Base-by-base conservation (phyloP, 35 echinoderm and acorn worm species). In the Acanthaster planci region DNA sequence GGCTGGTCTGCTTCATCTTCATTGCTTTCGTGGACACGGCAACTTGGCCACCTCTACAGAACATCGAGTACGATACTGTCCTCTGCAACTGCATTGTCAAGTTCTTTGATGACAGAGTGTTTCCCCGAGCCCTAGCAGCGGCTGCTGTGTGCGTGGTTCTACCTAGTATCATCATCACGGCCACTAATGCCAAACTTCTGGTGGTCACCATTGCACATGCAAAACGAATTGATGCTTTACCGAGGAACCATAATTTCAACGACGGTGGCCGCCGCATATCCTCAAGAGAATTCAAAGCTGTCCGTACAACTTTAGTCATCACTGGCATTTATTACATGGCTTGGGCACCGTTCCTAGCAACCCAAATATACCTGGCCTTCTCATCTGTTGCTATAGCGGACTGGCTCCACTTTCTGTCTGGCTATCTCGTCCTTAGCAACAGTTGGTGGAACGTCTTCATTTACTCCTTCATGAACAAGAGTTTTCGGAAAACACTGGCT, bases 391-490 rank as follows among this genome's bases (percentile, higher is more conserved):
- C 64, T 29, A 10, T 8, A 34, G 64, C 64, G 30, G 64, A 23
- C 26, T 72, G 64, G 64, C 26, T 72, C 9, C 64, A 72, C 1
- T 72, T 26, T 72, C 10, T 29, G 30, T 31, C 64, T 29, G 64
- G 64, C 10, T 72, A 12, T 10, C 64, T 72, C 26, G 64, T 72
- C 64, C 26, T 72, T 14, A 72, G 64, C 34, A 72, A 72, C 64
- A 72, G 64, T 34, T 72, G 64, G 64, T 72, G 64, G 64, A 72
- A 72, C 34, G 64, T 72, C 64, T 72, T 72, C 64, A 72, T 72
- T 72, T 72, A 72, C 64, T 72, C 26, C 64, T 72, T 72, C 23
- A 72, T 72, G 64, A 72, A 35, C 23, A 72, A 72, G 34, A 72
- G 10, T 29, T 72, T 72, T 29, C 22, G 2, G 64, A 34, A 72